Conservation (phyloP, 2,113 vertebrate species). For the Cinclus mexicanus region DNA sequence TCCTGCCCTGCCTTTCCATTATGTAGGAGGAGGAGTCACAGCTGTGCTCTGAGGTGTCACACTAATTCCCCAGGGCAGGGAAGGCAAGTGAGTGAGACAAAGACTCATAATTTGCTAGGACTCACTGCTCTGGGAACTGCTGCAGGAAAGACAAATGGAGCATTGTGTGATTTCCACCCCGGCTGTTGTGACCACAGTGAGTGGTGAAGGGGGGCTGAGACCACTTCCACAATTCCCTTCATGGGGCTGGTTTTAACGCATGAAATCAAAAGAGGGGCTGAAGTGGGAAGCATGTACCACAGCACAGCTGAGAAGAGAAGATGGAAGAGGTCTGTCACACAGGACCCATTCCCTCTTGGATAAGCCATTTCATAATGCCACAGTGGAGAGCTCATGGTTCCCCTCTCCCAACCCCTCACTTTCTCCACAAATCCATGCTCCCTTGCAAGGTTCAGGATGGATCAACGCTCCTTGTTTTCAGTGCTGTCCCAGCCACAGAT, state of each 20-base stretch:
- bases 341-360: neutral
- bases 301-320: neutral
- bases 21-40: neutral
- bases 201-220: neutral
- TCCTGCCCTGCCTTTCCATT: neutral
- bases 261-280: neutral
- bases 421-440: neutral
- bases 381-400: neutral
- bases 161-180: neutral
- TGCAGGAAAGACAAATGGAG: neutral
- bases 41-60: neutral
- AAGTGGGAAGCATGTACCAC: neutral
- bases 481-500: neutral
- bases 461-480: neutral
- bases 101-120: neutral
- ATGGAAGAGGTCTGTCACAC: neutral
- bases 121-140: neutral
- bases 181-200: neutral
- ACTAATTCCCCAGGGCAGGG: neutral
- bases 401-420: neutral
- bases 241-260: neutral
- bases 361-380: neutral
- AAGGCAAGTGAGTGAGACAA: neutral
- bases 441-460: accelerated
- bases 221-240: neutral